Evolutionary conservation across 2,797 vertebrate species (phyloP), one percentile per base, ranked within the genome.

Genomic region (Melanotaenia parkinsoni): DNA sequence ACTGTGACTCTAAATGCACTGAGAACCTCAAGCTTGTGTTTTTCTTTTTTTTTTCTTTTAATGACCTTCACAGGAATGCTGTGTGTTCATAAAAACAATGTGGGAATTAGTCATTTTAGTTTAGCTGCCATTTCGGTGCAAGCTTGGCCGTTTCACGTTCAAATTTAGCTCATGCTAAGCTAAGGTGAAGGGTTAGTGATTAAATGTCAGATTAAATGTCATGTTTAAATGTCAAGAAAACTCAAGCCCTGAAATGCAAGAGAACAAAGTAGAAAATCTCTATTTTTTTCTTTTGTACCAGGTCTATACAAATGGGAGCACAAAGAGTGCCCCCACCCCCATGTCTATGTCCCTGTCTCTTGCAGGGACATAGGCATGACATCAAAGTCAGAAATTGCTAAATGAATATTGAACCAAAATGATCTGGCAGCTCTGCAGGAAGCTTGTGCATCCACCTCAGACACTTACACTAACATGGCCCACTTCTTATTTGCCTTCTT

Each of bases 121-220:
- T 70, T 68, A 67, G 73, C 45, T n/a, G 3, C 58, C 59, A 74
- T 73, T 77, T 63, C 64, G n/a, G 51, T 32, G 35, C 53, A 47
- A 18, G 37, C 43, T 5, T 65, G 57, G 30, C 53, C 7, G 54
- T 67, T 68, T 78, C 62, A 28, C 73, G 77, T 76, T 78, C 67
- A 73, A 67, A 67, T 82, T 74, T 63, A 37, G 77, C 69, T 85
- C 68, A 62, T 70, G 68, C 69, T 38, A 56, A 65, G 67, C 73
- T 75, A 77, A 89, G 72, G 72, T 72, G 77, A 65, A 86, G 72
- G 72, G 77, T 80, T 81, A 58, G 74, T 80, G 84, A 86, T 86
- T 80, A 79, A 86, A 87, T 86, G 80, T 88, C 89, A 86, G 57
- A 89, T 75, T 78, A 88, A 86, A 86, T 86, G 80, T 85, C 80